Evolutionary conservation across 2,888 invertebrate genomes (phyloP).

Genomic region (Idaea straminata): DNA sequence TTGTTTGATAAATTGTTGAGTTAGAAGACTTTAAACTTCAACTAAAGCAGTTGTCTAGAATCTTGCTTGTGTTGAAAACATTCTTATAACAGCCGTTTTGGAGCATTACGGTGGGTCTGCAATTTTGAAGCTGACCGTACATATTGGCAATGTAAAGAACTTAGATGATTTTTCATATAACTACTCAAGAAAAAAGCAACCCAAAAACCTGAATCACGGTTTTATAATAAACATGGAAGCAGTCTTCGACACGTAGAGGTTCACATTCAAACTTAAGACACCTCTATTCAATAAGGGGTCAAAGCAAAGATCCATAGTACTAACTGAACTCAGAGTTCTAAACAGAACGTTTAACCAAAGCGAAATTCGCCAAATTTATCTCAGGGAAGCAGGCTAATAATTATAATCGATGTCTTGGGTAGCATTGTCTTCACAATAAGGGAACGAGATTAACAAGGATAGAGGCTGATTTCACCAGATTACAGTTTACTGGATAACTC

Average conservation of each 20-base stretch:
- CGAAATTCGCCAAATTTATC: conserved; percentile 7
- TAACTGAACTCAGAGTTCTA: conserved; percentile 2
- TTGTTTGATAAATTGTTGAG: no score
- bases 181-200: no score
- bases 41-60: no score
- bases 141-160: no score
- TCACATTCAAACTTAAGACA: neutral
- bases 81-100: no score
- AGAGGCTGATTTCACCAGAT: neutral
- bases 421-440: conserved; percentile 6
- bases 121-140: no score
- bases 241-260: neutral
- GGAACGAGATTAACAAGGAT: conserved; percentile 7
- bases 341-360: conserved; percentile 2
- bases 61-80: no score
- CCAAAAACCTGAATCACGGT: no score
- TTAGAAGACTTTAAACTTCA: no score
- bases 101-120: no score
- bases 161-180: no score
- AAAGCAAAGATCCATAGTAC: neutral
- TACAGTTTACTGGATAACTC: neutral
- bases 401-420: conserved; percentile 11
- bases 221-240: no score
- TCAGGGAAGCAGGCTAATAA: conserved; percentile 8
- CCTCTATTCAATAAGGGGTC: neutral